phyloP scores from a whole-genome alignment of 2,888 invertebrate species.

The Sicus ferrugineus region DNA sequence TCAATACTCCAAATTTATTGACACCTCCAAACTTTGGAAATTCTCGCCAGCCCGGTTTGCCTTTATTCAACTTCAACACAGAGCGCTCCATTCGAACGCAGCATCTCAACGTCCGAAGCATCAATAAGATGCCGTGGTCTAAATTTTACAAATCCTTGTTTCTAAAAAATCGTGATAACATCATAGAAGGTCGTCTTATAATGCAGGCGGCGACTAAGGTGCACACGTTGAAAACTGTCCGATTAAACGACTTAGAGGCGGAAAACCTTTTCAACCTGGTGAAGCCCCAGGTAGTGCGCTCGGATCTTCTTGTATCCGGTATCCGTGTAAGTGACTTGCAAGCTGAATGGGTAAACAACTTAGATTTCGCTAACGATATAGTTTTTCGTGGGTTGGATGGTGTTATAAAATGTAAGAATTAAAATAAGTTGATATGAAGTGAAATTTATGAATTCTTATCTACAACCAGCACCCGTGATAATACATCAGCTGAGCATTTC shows the following conservation, averaged over 20 bases:
- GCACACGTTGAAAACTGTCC: constrained; percentile 41
- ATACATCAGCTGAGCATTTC: constrained; percentile 52
- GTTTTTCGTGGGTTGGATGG: constrained; percentile 51
- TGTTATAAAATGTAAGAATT: constrained; percentile 50
- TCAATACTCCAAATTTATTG: constrained; percentile 48
- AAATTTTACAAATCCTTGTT: constrained; percentile 53
- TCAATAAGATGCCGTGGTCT: constrained; percentile 53
- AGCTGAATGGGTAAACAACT: constrained; percentile 50
- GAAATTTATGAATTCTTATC: neutral
- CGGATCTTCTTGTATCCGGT: constrained; percentile 52
- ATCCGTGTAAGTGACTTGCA: constrained; percentile 49
- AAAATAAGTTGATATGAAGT: neutral
- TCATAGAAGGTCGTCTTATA: constrained; percentile 51
- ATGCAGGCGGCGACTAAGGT: constrained; percentile 49
- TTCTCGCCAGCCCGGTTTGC: constrained; percentile 34
- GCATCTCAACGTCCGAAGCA: constrained; percentile 45
- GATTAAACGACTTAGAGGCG: constrained; percentile 52
- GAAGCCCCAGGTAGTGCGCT: constrained; percentile 50
- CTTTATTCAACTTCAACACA: constrained; percentile 30
- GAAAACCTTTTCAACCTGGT: constrained; percentile 53
- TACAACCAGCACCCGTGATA: constrained; percentile 54
- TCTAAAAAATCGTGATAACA: constrained; percentile 52
- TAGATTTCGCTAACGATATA: constrained; percentile 56
- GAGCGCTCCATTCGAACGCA: constrained; percentile 26
- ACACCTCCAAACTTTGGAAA: constrained; percentile 38